Conservation (phyloP, 2,113 vertebrate genomes). For the Galbula dea region DNA sequence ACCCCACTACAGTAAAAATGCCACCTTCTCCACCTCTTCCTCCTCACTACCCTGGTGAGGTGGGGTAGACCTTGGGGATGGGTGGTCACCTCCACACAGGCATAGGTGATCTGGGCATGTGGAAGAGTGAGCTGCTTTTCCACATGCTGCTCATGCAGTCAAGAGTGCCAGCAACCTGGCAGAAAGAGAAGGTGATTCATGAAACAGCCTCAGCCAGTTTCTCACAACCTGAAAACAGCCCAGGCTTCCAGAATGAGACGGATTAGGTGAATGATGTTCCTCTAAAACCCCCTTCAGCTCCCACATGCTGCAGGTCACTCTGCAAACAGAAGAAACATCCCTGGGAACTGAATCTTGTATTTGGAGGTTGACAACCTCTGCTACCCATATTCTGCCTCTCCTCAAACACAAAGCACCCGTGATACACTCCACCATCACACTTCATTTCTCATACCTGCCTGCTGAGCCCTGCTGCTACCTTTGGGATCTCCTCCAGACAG, state of each 20-base stretch:
- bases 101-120: rapidly evolving
- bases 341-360: not conserved
- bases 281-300: not conserved
- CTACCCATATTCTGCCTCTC: not conserved
- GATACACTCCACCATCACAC: not conserved
- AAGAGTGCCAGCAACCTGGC: not conserved
- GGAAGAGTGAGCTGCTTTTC: not conserved
- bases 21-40: not conserved
- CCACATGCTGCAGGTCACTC: not conserved
- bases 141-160: not conserved
- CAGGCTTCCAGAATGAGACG: not conserved
- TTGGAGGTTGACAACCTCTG: not conserved
- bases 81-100: not conserved
- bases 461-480: not conserved
- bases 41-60: not conserved
- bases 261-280: not conserved
- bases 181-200: not conserved
- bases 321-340: not conserved
- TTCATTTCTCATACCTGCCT: not conserved
- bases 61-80: not conserved
- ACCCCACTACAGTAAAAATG: not conserved
- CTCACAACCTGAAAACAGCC: not conserved
- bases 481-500: not conserved
- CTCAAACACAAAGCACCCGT: not conserved
- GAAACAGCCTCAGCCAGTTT: rapidly evolving